Evolutionary conservation across 2,113 vertebrate genomes (phyloP).

Genomic region (Chionomys nivalis): DNA sequence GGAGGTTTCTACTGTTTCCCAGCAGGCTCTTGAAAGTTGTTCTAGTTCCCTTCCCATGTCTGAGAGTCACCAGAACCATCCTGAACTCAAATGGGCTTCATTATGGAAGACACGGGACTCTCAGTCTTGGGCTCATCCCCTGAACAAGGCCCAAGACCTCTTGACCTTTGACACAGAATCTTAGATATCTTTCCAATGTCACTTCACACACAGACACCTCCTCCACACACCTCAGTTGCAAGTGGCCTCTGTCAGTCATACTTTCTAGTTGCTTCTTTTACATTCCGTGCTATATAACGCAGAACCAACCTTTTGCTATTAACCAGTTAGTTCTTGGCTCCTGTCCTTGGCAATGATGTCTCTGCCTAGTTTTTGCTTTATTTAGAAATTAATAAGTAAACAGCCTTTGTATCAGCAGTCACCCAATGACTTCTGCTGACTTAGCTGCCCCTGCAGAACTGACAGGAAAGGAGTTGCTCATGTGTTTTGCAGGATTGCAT

Average conservation of each 20-base stretch:
- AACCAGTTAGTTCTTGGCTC: background rate
- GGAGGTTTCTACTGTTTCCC: background rate
- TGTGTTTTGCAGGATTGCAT: background rate
- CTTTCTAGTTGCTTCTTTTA: background rate
- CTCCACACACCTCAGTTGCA: background rate
- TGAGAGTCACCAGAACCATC: background rate
- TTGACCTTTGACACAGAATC: background rate
- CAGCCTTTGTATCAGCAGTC: background rate
- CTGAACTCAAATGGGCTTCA: background rate
- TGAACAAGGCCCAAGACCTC: background rate
- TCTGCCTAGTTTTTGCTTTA: background rate
- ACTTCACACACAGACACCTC: too few relatives aligned
- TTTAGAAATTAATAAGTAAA: background rate
- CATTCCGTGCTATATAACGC: background rate
- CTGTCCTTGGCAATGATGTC: background rate
- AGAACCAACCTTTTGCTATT: background rate
- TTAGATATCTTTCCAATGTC: background rate
- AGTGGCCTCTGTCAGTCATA: background rate
- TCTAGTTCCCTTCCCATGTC: background rate
- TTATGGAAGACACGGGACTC: background rate
- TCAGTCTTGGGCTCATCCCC: background rate
- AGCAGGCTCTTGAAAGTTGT: background rate
- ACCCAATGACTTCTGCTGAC: background rate
- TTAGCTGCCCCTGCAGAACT: fast-evolving
- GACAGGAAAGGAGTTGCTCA: fast-evolving